A percentile compares a stretch with the other conserved stretches of the same genome.
Conservation (phyloP, 1,140 invertebrate species). For the Penaeus indicus region DNA sequence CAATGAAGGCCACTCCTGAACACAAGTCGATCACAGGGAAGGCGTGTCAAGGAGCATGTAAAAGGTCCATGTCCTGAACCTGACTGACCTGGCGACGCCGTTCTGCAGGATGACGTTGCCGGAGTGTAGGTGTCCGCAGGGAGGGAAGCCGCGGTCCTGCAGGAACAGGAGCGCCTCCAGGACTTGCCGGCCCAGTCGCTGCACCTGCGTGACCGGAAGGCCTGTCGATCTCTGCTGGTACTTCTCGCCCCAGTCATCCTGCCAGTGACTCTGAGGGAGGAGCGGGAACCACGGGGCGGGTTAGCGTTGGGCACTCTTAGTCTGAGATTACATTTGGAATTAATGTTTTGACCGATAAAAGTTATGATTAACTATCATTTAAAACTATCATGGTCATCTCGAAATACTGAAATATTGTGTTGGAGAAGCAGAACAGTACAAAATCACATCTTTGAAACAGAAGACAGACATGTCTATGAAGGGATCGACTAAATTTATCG, state of each 20-base stretch:
- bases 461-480: too few species aligned
- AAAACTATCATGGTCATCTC: too few species aligned
- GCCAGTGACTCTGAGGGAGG: slow-evolving; percentile 75
- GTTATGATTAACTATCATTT: too few species aligned
- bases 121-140: slow-evolving; percentile 87
- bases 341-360: neutral
- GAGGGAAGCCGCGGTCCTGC: slow-evolving; percentile 88
- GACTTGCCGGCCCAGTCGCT: slow-evolving; percentile 88
- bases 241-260: slow-evolving; percentile 80
- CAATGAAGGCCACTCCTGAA: neutral
- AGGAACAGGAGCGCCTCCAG: slow-evolving; percentile 89
- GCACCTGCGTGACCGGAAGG: slow-evolving; percentile 82
- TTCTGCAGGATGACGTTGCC: slow-evolving; percentile 93
- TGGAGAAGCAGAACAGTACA: too few species aligned
- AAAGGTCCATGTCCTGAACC: slow-evolving; percentile 63
- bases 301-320: neutral
- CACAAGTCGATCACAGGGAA: neutral
- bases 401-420: too few species aligned
- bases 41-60: slow-evolving; percentile 40
- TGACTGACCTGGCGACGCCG: slow-evolving; percentile 79
- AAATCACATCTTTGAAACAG: too few species aligned
- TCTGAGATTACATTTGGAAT: neutral
- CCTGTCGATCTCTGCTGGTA: slow-evolving; percentile 79
- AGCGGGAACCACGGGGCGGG: neutral
- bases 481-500: too few species aligned